These are phyloP conservation scores for Elanus axillaris DNA, from an alignment of 2,113 vertebrate species.

Conservation along the genomic window DNA sequence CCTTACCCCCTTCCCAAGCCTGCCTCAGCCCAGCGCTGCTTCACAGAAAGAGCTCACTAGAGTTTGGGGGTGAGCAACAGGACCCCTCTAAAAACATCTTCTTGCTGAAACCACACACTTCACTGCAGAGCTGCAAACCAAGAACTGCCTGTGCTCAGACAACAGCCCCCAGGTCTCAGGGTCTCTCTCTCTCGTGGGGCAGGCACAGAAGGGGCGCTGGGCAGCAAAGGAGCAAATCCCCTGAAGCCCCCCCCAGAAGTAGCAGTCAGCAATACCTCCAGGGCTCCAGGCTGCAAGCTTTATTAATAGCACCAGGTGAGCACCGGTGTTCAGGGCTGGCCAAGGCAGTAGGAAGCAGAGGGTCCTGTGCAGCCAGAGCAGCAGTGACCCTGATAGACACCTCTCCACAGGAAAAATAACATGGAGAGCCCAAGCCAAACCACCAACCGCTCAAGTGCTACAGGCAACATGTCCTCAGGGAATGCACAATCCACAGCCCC, in stretches of 20 bases:
- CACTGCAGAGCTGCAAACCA: not conserved
- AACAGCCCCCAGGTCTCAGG: not conserved
- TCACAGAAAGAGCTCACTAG: not conserved
- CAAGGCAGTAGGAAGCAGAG: too few species aligned
- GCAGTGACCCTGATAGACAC: fast-evolving
- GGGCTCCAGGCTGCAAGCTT: not conserved
- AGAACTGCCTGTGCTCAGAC: too few species aligned
- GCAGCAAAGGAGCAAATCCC: too few species aligned
- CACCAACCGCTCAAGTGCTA: too few species aligned
- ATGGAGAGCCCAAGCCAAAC: not conserved
- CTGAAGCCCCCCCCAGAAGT: not conserved
- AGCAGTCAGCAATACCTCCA: not conserved
- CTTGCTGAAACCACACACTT: not conserved
- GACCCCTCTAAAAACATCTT: not conserved
- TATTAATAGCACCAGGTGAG: not conserved
- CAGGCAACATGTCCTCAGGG: not conserved
- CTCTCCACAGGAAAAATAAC: not conserved
- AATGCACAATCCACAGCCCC: too few species aligned
- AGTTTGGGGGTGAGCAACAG: not conserved
- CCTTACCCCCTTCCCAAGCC: not conserved
- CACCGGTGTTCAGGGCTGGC: too few species aligned
- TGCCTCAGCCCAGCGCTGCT: not conserved
- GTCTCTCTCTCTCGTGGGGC: not conserved
- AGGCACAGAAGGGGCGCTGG: not conserved
- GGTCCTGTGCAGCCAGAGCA: not conserved